Conservation (phyloP, 2,113 vertebrate genomes). For the Nesoenas mayeri region DNA sequence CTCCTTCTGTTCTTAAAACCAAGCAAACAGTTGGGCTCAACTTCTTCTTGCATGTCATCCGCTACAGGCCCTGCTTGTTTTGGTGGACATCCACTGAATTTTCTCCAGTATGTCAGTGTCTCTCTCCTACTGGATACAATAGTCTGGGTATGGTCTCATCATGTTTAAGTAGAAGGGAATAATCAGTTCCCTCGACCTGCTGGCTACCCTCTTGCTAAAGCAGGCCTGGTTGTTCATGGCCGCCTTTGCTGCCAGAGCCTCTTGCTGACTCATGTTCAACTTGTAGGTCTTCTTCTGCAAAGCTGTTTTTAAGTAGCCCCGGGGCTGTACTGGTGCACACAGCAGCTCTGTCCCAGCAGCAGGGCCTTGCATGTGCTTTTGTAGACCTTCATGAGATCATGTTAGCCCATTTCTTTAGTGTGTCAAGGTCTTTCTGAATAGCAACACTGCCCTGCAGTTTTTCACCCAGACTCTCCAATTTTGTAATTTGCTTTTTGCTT, state of each 20-base stretch:
- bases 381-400: background rate
- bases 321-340: accelerated
- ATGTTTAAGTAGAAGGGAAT: background rate
- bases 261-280: background rate
- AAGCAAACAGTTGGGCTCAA: background rate
- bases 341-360: background rate
- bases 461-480: background rate
- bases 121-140: background rate
- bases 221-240: background rate
- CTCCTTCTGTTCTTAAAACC: background rate
- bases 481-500: background rate
- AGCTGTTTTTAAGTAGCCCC: background rate
- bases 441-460: background rate
- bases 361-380: background rate
- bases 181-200: background rate
- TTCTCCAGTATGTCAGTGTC: background rate
- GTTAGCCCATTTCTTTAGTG: background rate
- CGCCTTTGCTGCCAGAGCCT: background rate
- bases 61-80: background rate
- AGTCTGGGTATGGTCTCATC: background rate
- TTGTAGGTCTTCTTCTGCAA: background rate
- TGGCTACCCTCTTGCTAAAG: background rate
- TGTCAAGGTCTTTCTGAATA: background rate
- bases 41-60: background rate
- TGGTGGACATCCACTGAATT: background rate